These are phyloP conservation scores for Ecliptopera silaceata DNA, from an alignment of 2,888 invertebrate species.

Conservation along the genomic window DNA sequence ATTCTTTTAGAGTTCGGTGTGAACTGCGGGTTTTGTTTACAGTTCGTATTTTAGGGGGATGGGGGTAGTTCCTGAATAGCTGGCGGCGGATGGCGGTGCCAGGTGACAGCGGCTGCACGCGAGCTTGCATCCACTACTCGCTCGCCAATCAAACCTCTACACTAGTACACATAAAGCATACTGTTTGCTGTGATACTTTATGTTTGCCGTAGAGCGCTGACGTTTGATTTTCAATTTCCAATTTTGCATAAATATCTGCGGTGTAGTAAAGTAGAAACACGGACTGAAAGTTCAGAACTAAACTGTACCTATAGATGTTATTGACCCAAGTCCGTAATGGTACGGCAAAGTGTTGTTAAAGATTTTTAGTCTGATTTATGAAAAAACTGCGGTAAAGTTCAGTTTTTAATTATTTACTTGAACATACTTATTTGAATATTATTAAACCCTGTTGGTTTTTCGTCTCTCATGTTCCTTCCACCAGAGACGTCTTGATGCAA, in stretches of 20 bases:
- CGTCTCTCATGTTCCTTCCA: too few relatives aligned
- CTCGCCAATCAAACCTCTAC: constrained; percentile 58
- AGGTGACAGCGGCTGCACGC: constrained; percentile 77
- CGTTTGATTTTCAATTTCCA: constrained; percentile 50
- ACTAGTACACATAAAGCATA: constrained; percentile 51
- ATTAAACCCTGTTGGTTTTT: too few relatives aligned
- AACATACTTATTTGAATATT: too few relatives aligned
- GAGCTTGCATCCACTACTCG: constrained; percentile 67
- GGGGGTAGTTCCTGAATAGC: constrained; percentile 69
- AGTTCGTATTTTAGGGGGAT: constrained; percentile 55
- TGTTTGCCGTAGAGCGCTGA: constrained; percentile 41
- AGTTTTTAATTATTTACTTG: too few relatives aligned
- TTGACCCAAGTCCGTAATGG: constrained; percentile 29
- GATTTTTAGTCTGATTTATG: neutral
- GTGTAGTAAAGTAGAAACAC: constrained; percentile 14
- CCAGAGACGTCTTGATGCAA: neutral
- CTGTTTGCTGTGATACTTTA: constrained; percentile 48
- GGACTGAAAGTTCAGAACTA: constrained; percentile 11
- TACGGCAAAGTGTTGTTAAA: constrained; percentile 1
- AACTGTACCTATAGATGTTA: constrained; percentile 19
- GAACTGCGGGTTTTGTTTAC: constrained; percentile 65
- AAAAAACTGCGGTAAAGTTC: too few relatives aligned
- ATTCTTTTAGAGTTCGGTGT: constrained; percentile 43
- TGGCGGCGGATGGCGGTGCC: constrained; percentile 76
- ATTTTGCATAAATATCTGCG: constrained; percentile 46